Base-by-base conservation (phyloP, 2,797 vertebrate genomes). In the Echiichthys vipera region DNA sequence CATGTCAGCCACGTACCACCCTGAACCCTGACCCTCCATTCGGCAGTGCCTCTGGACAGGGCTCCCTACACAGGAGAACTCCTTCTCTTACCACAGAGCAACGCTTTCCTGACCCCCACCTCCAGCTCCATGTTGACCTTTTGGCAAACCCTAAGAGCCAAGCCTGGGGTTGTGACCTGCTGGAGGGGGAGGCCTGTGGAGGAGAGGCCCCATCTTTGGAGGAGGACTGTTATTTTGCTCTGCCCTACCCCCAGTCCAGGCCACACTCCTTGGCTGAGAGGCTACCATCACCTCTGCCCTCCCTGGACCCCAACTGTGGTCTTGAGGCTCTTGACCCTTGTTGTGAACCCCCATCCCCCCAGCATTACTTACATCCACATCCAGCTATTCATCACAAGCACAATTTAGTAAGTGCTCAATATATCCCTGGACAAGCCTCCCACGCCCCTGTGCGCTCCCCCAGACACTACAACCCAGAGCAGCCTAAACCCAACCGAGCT, bases 401-500 rank as follows among this genome's bases (percentile, higher is more conserved):
- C 74, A 87, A 85, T 72, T 91, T 96, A 84, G 94, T 95, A 63
- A 95, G 91, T 71, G 93, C 94, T 24, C 95, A 96, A 40, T 96
- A 94, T 78, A 94, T 96, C 81, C 94, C 95, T 0, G 93, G 93
- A 46, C 91, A 92, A 49, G 77, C 68, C 63, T 89, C 83, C 66
- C 89, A 88, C 25, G 88, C 87, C 53, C 88, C 87, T 22, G 65
- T 87, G 24, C 77, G 74, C 50, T 83, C 91, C 7, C 92, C 91
- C 20, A 76, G 84, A 82, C 85, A 91, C 53, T 89, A 89, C 77
- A 73, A 80, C 69, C 75, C 84, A 7, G 85, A 89, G 34, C 86
- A 89, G 51, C 39, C 71, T 9, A 90, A 89, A 53, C 54, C 80
- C 50, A 82, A 25, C 65, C 89, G 89, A 83, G 53, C 84, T 53